These are phyloP conservation scores for Actinia tenebrosa DNA, from an alignment of 64 coral and sea anemone genomes.

Conservation along the genomic window DNA sequence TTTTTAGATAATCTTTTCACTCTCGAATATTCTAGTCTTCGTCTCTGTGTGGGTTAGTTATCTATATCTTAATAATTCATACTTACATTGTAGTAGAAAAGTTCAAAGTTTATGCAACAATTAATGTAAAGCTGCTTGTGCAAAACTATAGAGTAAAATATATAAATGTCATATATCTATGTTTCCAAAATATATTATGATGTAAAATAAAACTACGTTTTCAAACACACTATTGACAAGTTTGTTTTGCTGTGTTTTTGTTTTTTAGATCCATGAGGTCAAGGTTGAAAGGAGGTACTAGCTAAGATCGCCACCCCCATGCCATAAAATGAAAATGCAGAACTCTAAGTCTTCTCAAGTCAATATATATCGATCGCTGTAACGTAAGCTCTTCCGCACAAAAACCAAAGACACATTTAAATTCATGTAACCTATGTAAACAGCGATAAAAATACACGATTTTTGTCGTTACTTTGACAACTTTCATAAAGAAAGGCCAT, in stretches of 20 bases:
- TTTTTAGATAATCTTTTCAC: too few relatives aligned
- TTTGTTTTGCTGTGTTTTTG: not conserved
- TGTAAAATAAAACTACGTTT: not conserved
- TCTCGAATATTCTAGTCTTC: too few relatives aligned
- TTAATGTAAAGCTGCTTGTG: too few relatives aligned
- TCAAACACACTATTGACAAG: not conserved
- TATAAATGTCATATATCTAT: not conserved
- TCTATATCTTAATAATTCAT: too few relatives aligned
- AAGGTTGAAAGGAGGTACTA: conserved; percentile 21
- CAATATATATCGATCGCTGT: not conserved
- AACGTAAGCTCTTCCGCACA: not conserved
- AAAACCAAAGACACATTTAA: not conserved
- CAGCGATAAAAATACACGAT: not conserved
- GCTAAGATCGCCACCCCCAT: not conserved
- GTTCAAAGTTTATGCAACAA: not conserved
- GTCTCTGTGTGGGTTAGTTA: too few relatives aligned
- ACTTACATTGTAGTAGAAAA: too few relatives aligned
- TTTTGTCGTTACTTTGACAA: not conserved
- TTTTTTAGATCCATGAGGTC: conserved; percentile 13
- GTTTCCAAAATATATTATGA: not conserved
- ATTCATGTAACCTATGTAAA: conserved; percentile 3
- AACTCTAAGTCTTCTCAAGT: not conserved
- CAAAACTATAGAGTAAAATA: not conserved
- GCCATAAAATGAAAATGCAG: not conserved
- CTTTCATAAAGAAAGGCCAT: not conserved